Conservation (phyloP, 1,140 invertebrate species). For the Zelostemma sp. region DNA sequence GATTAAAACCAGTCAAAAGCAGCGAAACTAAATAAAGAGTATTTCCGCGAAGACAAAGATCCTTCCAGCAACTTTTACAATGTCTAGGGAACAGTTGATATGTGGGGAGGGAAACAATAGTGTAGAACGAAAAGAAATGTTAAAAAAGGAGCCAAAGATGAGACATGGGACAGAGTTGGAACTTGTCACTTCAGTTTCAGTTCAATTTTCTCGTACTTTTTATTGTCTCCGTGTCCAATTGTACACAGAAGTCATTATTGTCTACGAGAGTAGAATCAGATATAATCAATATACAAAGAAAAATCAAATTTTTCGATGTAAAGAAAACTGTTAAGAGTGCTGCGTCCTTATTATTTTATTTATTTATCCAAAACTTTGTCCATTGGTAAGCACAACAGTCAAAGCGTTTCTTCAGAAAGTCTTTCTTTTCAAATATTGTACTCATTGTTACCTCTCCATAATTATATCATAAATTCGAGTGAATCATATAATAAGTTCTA, state of each 20-base stretch:
- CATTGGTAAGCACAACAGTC: too few species aligned
- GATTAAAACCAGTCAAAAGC: conserved; percentile 35
- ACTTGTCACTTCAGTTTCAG: conserved; percentile 54
- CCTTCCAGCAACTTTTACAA: conserved; percentile 38
- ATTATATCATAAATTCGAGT: too few species aligned
- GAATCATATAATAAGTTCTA: too few species aligned
- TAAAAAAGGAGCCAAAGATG: conserved; percentile 16
- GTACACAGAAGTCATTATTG: conserved; percentile 26
- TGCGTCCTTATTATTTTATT: too few species aligned
- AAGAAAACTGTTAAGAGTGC: too few species aligned
- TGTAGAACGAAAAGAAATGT: conserved; percentile 17
- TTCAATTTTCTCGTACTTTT: conserved; percentile 49
- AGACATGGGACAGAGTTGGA: conserved; percentile 44
- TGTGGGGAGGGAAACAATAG: conserved; percentile 30
- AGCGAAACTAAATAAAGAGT: too few species aligned
- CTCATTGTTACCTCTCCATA: too few species aligned
- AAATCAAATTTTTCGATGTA: too few species aligned
- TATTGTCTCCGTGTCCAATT: conserved; percentile 36
- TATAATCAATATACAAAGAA: conserved; percentile 8
- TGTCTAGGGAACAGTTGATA: conserved; percentile 26
- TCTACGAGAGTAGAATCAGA: conserved; percentile 4
- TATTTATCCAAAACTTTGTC: too few species aligned
- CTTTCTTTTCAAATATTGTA: too few species aligned
- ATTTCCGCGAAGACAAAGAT: conserved; percentile 17
- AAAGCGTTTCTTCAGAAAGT: too few species aligned